These are phyloP conservation scores for Lepus americanus DNA, from an alignment of 2,113 vertebrate genomes.

Conservation along the genomic window DNA sequence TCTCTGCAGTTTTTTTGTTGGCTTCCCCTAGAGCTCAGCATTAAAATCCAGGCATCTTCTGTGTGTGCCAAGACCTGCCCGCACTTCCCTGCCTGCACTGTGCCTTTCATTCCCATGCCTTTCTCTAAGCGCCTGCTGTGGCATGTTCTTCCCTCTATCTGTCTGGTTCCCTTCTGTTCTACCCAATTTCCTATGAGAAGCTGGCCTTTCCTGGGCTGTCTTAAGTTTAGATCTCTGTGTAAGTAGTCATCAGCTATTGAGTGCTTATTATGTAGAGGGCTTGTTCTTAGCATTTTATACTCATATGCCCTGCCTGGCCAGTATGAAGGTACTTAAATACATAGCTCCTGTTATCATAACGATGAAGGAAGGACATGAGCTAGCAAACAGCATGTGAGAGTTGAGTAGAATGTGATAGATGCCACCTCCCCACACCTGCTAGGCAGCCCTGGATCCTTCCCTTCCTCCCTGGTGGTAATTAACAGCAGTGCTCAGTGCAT, in stretches of 20 bases:
- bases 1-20: not conserved
- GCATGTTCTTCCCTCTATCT: slow-evolving; percentile 27
- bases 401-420: not conserved
- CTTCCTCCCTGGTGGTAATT: not conserved
- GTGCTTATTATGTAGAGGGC: slow-evolving; percentile 9
- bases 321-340: slow-evolving; percentile 7
- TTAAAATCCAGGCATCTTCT: not conserved
- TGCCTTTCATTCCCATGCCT: not conserved
- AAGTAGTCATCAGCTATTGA: not conserved
- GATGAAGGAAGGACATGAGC: not conserved
- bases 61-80: not conserved
- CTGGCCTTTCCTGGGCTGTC: slow-evolving; percentile 33
- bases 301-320: not conserved
- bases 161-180: slow-evolving; percentile 42
- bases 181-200: slow-evolving; percentile 30
- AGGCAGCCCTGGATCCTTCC: not conserved
- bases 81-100: not conserved
- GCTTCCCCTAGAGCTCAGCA: not conserved
- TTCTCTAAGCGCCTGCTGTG: not conserved
- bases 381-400: not conserved
- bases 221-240: slow-evolving; percentile 45
- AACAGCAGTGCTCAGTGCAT: not conserved
- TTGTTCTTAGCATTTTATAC: slow-evolving; percentile 10
- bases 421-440: not conserved
- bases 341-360: not conserved